These are phyloP conservation scores for Paramormyrops kingsleyae DNA, from an alignment of 2,113 vertebrate genomes.

Conservation along the genomic window DNA sequence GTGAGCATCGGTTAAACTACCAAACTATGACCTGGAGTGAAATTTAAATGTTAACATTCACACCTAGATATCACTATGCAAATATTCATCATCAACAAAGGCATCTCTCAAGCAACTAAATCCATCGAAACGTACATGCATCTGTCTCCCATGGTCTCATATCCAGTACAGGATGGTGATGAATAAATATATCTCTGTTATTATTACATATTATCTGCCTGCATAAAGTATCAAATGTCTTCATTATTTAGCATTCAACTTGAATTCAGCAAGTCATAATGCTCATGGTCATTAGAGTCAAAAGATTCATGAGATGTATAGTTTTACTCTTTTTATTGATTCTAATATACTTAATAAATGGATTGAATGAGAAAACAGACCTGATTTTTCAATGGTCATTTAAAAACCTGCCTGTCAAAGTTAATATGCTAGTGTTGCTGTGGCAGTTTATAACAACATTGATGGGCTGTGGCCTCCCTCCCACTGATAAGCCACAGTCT, in stretches of 20 bases:
- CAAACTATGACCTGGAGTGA: neutral
- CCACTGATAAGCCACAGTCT: neutral
- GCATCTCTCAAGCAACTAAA: neutral
- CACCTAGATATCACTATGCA: neutral
- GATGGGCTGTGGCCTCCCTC: conserved; percentile 27
- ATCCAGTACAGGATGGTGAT: neutral
- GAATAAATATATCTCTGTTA: neutral
- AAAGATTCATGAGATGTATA: neutral
- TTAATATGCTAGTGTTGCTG: neutral
- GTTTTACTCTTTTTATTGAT: neutral
- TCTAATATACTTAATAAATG: neutral
- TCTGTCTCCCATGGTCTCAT: neutral
- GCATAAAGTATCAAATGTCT: neutral
- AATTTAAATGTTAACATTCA: neutral
- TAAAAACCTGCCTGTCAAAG: neutral
- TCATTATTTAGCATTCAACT: neutral
- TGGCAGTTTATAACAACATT: conserved; percentile 16
- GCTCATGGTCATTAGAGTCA: neutral
- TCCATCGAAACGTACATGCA: neutral
- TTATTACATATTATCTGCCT: neutral
- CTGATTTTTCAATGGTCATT: neutral
- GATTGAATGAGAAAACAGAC: neutral
- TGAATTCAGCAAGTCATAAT: neutral
- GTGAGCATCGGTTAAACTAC: neutral
- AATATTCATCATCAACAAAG: neutral